Percentiles rank a stretch among this genome's conserved stretches.
Conservation (phyloP, 1,140 invertebrate species). For the Bombus waltoni region DNA sequence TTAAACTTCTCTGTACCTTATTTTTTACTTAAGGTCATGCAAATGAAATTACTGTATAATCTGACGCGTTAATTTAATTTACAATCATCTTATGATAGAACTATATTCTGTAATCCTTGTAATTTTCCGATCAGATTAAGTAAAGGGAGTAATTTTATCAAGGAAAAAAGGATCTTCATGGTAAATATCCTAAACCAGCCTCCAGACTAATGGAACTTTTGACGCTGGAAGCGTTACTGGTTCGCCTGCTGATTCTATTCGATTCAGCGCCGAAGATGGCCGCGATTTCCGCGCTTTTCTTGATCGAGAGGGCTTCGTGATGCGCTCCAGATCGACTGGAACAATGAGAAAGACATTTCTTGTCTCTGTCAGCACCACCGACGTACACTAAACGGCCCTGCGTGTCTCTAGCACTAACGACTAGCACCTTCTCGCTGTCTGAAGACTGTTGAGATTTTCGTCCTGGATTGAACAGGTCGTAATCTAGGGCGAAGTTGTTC, state of each 20-base stretch:
- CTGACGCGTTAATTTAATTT: no score
- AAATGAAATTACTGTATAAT: no score
- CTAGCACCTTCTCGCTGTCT: conserved; percentile 81
- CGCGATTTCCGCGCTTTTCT: conserved; percentile 94
- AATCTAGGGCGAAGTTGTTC: conserved; percentile 88
- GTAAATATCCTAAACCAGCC: conserved; percentile 80
- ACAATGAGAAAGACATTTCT: conserved; percentile 71
- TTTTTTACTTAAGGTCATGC: no score
- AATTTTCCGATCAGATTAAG: neutral
- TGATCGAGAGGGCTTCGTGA: conserved; percentile 90
- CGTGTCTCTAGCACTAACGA: conserved; percentile 84
- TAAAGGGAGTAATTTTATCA: neutral
- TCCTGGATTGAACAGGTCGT: conserved; percentile 86
- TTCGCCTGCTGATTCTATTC: conserved; percentile 70
- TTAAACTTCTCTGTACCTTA: no score
- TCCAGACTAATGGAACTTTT: conserved; percentile 79
- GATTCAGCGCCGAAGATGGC: conserved; percentile 86
- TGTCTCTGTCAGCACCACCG: conserved; percentile 81
- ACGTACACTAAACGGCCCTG: conserved; percentile 83
- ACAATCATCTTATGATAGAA: neutral
- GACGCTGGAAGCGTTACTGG: conserved; percentile 77
- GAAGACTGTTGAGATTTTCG: conserved; percentile 78
- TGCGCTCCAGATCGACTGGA: conserved; percentile 73
- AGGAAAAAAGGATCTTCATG: conserved; percentile 58
- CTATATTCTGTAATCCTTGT: no score